Base-by-base conservation (phyloP, 1,140 invertebrate genomes). In the Trichonephila clavata region DNA sequence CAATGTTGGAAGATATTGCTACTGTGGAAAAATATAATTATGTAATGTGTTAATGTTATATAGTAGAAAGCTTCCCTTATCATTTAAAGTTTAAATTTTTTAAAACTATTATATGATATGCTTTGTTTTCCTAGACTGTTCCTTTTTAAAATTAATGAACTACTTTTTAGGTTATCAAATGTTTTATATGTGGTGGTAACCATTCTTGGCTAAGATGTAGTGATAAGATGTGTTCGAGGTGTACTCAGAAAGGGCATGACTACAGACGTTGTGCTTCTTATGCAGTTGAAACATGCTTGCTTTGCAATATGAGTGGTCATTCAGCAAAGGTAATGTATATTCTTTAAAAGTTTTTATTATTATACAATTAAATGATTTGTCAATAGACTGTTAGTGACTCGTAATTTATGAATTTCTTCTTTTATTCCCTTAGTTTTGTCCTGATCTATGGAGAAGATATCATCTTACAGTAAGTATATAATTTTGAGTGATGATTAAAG, bases 361-460 rank as follows among this genome's bases (percentile, higher is more conserved):
- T 39, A 50, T 50, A 50, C 7, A 50, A 5, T 50, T 50, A 50
- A 50, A 50, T 5, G 7, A 50, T 7, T 50, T 50, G 7, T 50
- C 8, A 50, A 50, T 50, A 10, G 10, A 50, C 7, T 50, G 32
- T 50, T 10, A 50, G 10, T 50, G 50, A 50, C n/a, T 65, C 7
- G 7, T 21, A 8, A 8, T 18, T 20, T 63, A 21, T 21, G 3
- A 0, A 65, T 21, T 8, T 65, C 18, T 65, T 6, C 20, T 61
- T 20, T 68, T 63, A 63, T 65, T 92, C 10, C 27, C 59, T 50
- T 86, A 90, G 89, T 43, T 60, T 60, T 94, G 94, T 77, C 94
- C 94, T 68, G 94, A 94, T 93, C 18, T 90, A 20, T 94, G 94
- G 94, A 84, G 94, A 77, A 63, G 92, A 68, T 94, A 90, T 60